phyloP scores from a whole-genome alignment of 1,140 invertebrate species.

The Eufriesea mexicana region DNA sequence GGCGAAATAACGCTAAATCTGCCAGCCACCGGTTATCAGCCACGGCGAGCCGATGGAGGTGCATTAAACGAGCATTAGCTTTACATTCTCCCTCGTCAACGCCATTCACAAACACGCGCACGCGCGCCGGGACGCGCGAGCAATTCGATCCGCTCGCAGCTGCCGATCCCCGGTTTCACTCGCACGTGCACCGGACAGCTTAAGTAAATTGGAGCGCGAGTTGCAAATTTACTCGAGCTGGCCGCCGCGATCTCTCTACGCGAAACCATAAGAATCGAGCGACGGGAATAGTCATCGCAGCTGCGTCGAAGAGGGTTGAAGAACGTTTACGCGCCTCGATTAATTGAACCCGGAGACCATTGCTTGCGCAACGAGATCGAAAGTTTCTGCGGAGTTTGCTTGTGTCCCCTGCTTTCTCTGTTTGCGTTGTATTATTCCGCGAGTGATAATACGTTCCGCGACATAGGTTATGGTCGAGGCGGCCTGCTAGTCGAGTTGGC shows the following conservation, averaged over 20 bases:
- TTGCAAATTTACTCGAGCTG: constrained; percentile 47
- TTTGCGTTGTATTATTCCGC: not conserved
- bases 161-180: constrained; percentile 38
- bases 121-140: constrained; percentile 19
- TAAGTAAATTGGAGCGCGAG: constrained; percentile 58
- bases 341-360: constrained; percentile 1
- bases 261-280: not conserved
- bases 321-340: not conserved
- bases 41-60: constrained; percentile 14
- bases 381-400: not conserved
- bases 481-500: no score
- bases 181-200: constrained; percentile 53
- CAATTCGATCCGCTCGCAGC: constrained; percentile 49
- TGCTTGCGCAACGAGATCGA: not conserved
- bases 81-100: not conserved
- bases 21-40: constrained; percentile 23
- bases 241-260: constrained; percentile 27
- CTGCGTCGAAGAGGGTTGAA: not conserved
- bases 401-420: not conserved
- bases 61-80: constrained; percentile 60
- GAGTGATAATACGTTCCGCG: not conserved
- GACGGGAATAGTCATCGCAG: constrained; percentile 7
- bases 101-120: constrained; percentile 2
- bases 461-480: no score
- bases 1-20: constrained; percentile 29